Conservation (phyloP, 2,888 invertebrate genomes). For the Chaitophorus viminalis region DNA sequence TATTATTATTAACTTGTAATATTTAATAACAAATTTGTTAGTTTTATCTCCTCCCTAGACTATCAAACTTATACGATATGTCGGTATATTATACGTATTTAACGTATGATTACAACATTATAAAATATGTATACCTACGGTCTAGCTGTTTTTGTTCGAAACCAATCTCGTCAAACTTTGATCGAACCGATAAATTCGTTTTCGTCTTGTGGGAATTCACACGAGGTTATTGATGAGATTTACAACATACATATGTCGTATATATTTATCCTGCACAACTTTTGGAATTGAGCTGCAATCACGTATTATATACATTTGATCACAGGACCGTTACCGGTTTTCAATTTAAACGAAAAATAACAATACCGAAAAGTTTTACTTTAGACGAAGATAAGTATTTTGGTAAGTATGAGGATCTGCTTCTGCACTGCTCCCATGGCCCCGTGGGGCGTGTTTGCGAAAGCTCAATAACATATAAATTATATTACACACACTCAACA, state of each 20-base stretch:
- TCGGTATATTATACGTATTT: no score
- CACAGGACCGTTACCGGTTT: slow-evolving; percentile 53
- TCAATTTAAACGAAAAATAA: slow-evolving; percentile 42
- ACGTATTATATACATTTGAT: slow-evolving; percentile 56
- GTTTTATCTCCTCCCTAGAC: no score
- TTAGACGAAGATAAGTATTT: slow-evolving; percentile 9
- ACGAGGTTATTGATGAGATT: slow-evolving; percentile 16
- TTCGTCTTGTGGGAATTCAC: slow-evolving; percentile 40
- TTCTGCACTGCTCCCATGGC: neutral
- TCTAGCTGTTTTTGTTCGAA: neutral
- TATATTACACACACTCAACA: neutral
- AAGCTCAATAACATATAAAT: slow-evolving; percentile 15
- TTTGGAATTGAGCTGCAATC: slow-evolving; percentile 17
- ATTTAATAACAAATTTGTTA: no score
- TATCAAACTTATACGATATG: no score
- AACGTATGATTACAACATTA: neutral
- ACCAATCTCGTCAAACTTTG: slow-evolving; percentile 13
- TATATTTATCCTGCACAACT: neutral
- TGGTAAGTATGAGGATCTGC: neutral
- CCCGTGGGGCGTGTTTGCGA: neutral
- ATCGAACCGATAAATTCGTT: slow-evolving; percentile 10
- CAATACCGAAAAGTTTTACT: slow-evolving; percentile 33
- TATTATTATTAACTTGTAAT: no score
- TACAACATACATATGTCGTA: no score
- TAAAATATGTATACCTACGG: neutral